Base-by-base conservation (phyloP, 2,797 vertebrate genomes). In the Cuculus canorus region DNA sequence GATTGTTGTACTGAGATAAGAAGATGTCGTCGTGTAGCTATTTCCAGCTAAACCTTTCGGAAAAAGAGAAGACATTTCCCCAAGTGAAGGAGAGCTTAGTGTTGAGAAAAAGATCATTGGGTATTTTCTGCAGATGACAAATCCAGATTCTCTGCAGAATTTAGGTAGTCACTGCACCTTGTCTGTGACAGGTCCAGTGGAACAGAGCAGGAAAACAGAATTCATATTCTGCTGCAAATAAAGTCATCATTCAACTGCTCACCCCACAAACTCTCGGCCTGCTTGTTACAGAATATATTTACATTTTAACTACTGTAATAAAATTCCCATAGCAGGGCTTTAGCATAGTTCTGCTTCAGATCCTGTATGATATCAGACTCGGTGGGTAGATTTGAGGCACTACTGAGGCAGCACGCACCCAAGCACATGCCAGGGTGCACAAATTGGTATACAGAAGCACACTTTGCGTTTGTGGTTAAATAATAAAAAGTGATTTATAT, bases 211-310 rank as follows among this genome's bases (percentile, higher is more conserved):
- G 37, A 82, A 88, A 88, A 71, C 5, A 90, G 23, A 88, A 92
- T n/a, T 78, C 0, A 82, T 93, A 90, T 77, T 90, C 65, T 72
- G 11, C 86, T 86, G 66, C 59, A 92, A 79, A 92, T 93, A 25
- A 86, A 92, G 39, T 70, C 5, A 0, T 76, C 56, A 76, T 72
- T 90, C 45, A 84, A 3, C 37, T 60, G 8, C 50, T 86, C 81
- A 72, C 12, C 43, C 32, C 23, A 59, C 63, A 79, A 93, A 63
- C 33, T 35, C 56, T 63, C 3, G 60, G 19, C 24, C 54, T 73
- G 27, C 47, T 88, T 88, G 39, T 82, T 90, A 33, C n/a, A 64
- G 73, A 88, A 69, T 48, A 28, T 69, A 72, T 72, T 84, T 86
- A 84, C 59, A 54, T 66, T 81, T 94, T 87, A 82, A 61, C 63